phyloP scores from a whole-genome alignment of 2,113 vertebrate genomes.

The Hemiscyllium ocellatum region DNA sequence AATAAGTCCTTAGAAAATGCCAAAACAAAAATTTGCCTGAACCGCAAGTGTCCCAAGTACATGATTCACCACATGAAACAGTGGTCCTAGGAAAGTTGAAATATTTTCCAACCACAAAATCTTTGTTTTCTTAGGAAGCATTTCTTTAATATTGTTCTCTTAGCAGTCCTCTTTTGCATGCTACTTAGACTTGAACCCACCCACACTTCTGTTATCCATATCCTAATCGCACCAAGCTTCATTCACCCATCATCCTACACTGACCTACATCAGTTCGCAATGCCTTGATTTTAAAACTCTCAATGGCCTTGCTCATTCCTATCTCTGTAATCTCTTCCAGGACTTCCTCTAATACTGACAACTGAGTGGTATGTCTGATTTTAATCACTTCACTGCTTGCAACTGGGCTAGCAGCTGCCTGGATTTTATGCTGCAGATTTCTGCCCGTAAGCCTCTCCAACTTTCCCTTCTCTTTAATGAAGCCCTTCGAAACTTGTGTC shows the following conservation, averaged over 20 bases:
- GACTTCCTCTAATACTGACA: neutral
- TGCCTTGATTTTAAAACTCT: neutral
- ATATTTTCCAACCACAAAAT: constrained; percentile 5
- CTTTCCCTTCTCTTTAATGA: neutral
- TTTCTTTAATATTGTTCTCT: neutral
- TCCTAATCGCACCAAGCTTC: neutral
- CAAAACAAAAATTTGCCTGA: neutral
- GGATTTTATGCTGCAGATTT: neutral
- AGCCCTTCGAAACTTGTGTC: neutral
- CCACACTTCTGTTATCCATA: neutral
- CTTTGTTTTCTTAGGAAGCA: neutral
- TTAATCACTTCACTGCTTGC: neutral
- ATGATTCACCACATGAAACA: neutral
- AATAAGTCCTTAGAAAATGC: neutral
- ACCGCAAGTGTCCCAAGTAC: neutral
- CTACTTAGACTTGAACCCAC: neutral
- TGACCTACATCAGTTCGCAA: neutral
- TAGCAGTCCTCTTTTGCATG: neutral
- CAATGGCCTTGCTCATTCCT: neutral
- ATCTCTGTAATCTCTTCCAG: neutral
- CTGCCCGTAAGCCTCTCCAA: neutral
- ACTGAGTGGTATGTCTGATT: neutral
- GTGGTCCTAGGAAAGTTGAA: neutral
- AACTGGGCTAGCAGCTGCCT: neutral
- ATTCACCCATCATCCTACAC: neutral